Conservation (phyloP, 2,797 vertebrate genomes). For the Eulemur rubriventer region DNA sequence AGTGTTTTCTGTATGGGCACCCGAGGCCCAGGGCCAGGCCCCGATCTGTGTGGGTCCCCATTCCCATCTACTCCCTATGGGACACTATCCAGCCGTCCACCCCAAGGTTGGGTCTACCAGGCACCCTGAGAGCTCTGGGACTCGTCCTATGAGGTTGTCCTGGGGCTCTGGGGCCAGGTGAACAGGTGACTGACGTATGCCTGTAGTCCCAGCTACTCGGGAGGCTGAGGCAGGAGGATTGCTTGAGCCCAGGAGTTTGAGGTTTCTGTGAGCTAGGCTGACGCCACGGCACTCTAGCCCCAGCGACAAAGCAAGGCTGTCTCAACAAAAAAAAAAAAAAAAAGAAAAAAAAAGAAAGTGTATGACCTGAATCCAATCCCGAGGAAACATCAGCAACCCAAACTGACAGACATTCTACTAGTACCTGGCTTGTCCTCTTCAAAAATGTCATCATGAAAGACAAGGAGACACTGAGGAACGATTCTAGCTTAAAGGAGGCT, state of each 20-base stretch:
- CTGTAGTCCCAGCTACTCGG: too few relatives aligned
- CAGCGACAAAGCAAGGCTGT: too few relatives aligned
- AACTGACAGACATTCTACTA: neutral
- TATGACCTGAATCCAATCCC: neutral
- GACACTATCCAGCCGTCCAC: too few relatives aligned
- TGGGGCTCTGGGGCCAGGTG: neutral
- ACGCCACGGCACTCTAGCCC: too few relatives aligned
- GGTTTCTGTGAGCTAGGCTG: too few relatives aligned
- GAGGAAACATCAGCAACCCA: neutral
- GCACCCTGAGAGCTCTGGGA: neutral
- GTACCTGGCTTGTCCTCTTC: neutral
- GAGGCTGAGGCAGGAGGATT: too few relatives aligned
- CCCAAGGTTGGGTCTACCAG: neutral
- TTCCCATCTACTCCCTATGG: too few relatives aligned
- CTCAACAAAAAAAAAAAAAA: too few relatives aligned
- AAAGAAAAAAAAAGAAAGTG: too few relatives aligned
- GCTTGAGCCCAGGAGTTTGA: too few relatives aligned
- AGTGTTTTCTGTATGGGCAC: neutral
- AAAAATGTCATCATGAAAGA: neutral
- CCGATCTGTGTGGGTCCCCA: accelerated
- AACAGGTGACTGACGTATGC: accelerated
- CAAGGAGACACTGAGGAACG: neutral
- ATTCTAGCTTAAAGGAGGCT: neutral
- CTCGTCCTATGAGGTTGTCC: neutral
- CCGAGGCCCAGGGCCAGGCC: neutral